Evolutionary conservation across 2,797 vertebrate genomes (phyloP), one percentile per base, ranked within the genome.

Genomic region (Ateles fusciceps): DNA sequence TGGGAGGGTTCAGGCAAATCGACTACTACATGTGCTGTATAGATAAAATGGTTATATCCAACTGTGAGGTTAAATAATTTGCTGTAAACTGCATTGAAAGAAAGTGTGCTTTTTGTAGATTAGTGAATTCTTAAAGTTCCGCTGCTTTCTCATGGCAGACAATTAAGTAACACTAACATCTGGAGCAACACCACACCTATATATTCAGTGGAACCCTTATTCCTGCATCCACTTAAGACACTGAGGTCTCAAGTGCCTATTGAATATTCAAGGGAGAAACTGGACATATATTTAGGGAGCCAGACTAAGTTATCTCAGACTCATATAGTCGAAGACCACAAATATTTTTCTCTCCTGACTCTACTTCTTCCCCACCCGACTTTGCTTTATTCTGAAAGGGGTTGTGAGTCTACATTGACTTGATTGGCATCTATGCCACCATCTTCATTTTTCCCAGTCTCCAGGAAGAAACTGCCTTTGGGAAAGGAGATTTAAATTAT

Each of bases 401-500:
- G 39, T 93, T 78, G 76, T 52, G 21, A 93, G 89, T 78, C 24
- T 39, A 80, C 2, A 33, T 26, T 52, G n/a, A 95, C 24, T 39
- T 76, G 4, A 33, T n/a, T 94, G 90, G 2, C 64, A 68, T 72
- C 30, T n/a, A 30, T 55, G 17, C 5, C 68, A 87, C 50, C 52
- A 81, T 79, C 21, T 94, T 93, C 36, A 17, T 81, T 95, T 94
- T 75, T 0, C 4, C 15, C 6, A 85, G 28, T n/a, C 24, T 89
- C 59, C 59, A 83, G 61, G 6, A 50, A 87, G 44, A 96, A 96
- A 59, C 26, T 59, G 21, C 72, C 6, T 26, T 90, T 94, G 17
- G 81, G 44, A 75, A 94, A 93, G 5, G 9, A 91, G 30, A 64
- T 89, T 95, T 91, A 95, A 95, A 80, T 97, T 89, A 74, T 68